These are phyloP conservation scores for Oryzias dopingdopingensis DNA, from an alignment of 2,797 vertebrate species.

Conservation along the genomic window DNA sequence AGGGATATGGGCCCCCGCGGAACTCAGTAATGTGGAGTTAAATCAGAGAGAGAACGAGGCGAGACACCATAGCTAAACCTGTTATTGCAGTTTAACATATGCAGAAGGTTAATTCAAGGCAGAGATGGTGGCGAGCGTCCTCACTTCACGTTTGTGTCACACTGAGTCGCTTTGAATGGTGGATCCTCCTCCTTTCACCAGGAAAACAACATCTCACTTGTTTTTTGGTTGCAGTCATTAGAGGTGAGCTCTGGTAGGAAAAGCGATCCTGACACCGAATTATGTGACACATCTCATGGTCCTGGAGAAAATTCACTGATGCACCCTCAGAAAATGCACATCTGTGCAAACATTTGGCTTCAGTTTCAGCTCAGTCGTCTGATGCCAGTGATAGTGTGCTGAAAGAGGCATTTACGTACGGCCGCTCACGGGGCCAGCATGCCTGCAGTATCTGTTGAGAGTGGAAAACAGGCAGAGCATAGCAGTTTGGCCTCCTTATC, in stretches of 20 bases:
- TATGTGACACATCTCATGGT: background rate
- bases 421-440: slow-evolving; percentile 60
- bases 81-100: slow-evolving; percentile 78
- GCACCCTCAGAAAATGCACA: slow-evolving; percentile 60
- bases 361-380: slow-evolving; percentile 60
- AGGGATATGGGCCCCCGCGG: slow-evolving; percentile 76
- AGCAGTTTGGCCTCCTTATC: slow-evolving; percentile 75
- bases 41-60: slow-evolving; percentile 71
- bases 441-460: slow-evolving; percentile 46
- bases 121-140: slow-evolving; percentile 50
- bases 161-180: slow-evolving; percentile 50
- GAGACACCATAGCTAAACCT: slow-evolving; percentile 63
- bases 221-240: slow-evolving; percentile 10
- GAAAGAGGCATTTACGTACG: slow-evolving; percentile 76
- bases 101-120: slow-evolving; percentile 73
- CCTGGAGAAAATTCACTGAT: slow-evolving; percentile 18
- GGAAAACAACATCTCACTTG: slow-evolving; percentile 8
- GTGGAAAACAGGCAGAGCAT: slow-evolving; percentile 49
- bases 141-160: slow-evolving; percentile 56
- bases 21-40: slow-evolving; percentile 75
- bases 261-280: background rate
- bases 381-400: slow-evolving; percentile 70
- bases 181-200: slow-evolving; percentile 29
- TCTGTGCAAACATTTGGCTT: slow-evolving; percentile 71
- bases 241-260: background rate